Conservation (phyloP, 1,140 invertebrate species). For the Antheraea mylitta region DNA sequence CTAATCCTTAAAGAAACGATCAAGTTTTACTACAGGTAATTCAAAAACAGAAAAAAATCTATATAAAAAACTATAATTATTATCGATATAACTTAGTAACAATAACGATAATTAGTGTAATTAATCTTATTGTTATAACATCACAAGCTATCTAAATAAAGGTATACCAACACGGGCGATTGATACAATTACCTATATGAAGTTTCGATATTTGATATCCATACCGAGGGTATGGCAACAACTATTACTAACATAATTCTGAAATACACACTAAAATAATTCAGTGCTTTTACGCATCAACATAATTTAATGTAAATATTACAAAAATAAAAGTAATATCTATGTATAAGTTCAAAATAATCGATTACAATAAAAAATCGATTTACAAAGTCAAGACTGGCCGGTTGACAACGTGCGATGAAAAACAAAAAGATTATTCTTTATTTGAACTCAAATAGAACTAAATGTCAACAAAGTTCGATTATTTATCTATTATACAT, state of each 20-base stretch:
- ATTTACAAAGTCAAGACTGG: background rate
- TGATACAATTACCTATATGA: too few relatives aligned
- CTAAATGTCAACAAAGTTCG: background rate
- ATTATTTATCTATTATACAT: conserved; percentile 1
- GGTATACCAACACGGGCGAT: background rate
- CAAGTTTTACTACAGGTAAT: too few relatives aligned
- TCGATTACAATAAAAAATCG: background rate
- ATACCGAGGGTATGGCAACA: background rate
- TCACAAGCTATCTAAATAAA: background rate
- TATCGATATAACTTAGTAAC: background rate
- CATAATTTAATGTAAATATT: too few relatives aligned
- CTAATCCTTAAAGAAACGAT: too few relatives aligned
- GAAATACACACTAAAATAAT: too few relatives aligned
- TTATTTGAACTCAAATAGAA: background rate
- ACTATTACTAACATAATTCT: too few relatives aligned
- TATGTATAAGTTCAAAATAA: too few relatives aligned
- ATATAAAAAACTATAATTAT: too few relatives aligned
- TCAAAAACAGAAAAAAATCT: too few relatives aligned
- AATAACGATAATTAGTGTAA: background rate
- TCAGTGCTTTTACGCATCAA: too few relatives aligned
- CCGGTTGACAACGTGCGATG: background rate
- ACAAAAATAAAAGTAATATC: too few relatives aligned
- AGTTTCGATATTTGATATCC: background rate
- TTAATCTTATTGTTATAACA: background rate
- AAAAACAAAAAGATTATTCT: background rate